Evolutionary conservation across 92 coral and sea anemone species (phyloP).

Genomic region (Chrysogorgia sp.): DNA sequence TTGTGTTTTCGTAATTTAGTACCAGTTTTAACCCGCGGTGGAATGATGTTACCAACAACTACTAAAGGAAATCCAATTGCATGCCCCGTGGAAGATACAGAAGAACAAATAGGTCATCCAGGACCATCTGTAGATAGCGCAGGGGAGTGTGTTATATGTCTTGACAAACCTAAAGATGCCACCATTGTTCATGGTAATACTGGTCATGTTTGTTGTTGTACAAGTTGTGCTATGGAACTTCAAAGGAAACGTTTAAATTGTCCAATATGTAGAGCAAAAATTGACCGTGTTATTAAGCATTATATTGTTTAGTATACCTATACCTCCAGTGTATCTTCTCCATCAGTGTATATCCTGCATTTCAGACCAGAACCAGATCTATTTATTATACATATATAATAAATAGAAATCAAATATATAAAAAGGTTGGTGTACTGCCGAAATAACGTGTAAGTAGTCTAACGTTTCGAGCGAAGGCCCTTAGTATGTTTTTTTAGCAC

Average conservation of each 20-base stretch:
- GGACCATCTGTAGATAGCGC: not conserved
- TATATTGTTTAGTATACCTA: constrained; percentile 3
- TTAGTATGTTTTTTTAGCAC: no score
- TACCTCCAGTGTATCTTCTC: no score
- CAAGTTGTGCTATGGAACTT: constrained; percentile 84
- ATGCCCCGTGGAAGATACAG: not conserved
- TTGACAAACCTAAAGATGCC: constrained; percentile 80
- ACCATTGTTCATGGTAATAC: constrained; percentile 92
- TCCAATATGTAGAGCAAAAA: constrained; percentile 90
- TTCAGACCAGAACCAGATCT: no score
- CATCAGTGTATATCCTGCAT: no score
- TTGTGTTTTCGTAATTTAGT: no score
- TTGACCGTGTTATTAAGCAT: constrained; percentile 90
- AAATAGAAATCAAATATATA: no score
- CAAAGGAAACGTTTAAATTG: constrained; percentile 70
- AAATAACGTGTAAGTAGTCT: no score
- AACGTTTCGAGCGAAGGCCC: no score
- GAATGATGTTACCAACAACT: not conserved
- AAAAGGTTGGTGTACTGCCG: no score
- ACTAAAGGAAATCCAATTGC: not conserved
- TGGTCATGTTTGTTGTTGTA: constrained; percentile 92
- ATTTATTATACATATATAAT: no score
- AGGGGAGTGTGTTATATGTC: constrained; percentile 73
- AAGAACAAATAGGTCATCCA: not conserved
- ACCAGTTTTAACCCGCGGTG: not conserved